Evolutionary conservation across 2,888 invertebrate genomes (phyloP).

Genomic region (Papilio protenor): DNA sequence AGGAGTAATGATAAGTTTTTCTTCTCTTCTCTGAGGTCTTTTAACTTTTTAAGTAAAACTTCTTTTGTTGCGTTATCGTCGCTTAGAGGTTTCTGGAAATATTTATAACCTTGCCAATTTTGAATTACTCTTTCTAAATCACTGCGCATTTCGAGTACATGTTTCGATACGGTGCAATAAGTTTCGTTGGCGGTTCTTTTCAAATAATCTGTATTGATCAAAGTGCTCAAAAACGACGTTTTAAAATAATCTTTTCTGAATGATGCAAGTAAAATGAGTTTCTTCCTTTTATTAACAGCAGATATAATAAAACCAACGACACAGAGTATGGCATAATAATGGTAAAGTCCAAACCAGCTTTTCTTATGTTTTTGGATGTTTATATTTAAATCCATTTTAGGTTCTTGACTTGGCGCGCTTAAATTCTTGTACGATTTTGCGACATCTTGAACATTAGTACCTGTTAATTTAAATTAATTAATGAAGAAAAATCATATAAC

Average conservation of each 20-base stretch:
- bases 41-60: slow-evolving; percentile 63
- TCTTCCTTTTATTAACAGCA: slow-evolving; percentile 60
- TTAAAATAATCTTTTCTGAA: slow-evolving; percentile 51
- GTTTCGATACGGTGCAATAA: slow-evolving; percentile 51
- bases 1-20: slow-evolving; percentile 65
- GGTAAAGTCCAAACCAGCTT: slow-evolving; percentile 47
- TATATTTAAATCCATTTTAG: slow-evolving; percentile 14
- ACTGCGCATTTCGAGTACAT: slow-evolving; percentile 48
- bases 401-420: slow-evolving; percentile 1
- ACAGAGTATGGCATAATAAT: slow-evolving; percentile 64
- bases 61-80: slow-evolving; percentile 51
- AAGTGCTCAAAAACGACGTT: slow-evolving; percentile 45
- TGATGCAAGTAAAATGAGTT: slow-evolving; percentile 56
- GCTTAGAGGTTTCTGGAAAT: slow-evolving; percentile 46
- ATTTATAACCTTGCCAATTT: slow-evolving; percentile 37
- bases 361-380: slow-evolving; percentile 31
- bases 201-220: slow-evolving; percentile 45
- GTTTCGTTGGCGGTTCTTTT: slow-evolving; percentile 52
- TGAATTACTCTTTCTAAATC: slow-evolving; percentile 36
- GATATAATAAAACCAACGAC: slow-evolving; percentile 64
- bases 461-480: slow-evolving; percentile 44
- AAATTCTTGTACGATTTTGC: slow-evolving; percentile 19
- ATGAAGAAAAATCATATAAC: background rate
- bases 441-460: slow-evolving; percentile 27
- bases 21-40: slow-evolving; percentile 64